Evolutionary conservation across 2,113 vertebrate species (phyloP).

Genomic region (Ardeotis arabs): DNA sequence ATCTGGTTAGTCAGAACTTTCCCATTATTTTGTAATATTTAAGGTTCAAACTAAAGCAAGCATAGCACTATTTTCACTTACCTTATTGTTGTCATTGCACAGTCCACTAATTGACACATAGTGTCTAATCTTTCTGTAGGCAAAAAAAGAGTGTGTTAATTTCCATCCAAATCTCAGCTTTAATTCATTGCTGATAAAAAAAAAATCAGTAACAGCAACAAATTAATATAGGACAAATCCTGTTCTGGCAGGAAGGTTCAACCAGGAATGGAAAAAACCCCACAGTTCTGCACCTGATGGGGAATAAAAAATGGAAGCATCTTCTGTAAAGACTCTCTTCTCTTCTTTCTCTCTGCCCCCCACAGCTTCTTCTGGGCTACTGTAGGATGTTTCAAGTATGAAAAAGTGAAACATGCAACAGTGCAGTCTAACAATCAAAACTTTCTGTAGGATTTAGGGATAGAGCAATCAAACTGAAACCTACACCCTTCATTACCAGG

Average conservation of each 20-base stretch:
- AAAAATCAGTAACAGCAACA: not conserved
- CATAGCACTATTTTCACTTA: slow-evolving; percentile 63
- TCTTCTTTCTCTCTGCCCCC: not conserved
- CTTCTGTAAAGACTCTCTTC: not conserved
- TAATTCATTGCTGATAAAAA: slow-evolving; percentile 2
- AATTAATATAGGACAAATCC: not conserved
- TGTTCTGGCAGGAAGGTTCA: not conserved
- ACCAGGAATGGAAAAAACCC: not conserved
- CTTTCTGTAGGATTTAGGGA: not conserved
- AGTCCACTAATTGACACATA: slow-evolving; percentile 98
- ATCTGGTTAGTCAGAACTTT: slow-evolving; percentile 41
- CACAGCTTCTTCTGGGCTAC: not conserved
- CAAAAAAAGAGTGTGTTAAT: slow-evolving; percentile 65
- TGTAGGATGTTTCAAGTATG: not conserved
- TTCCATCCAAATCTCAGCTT: not conserved
- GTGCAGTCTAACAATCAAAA: not conserved
- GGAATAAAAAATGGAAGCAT: not conserved
- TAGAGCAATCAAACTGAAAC: not conserved
- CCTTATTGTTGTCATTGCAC: slow-evolving; percentile 95
- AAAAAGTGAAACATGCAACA: not conserved
- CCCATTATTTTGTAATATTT: not conserved
- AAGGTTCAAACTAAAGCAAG: not conserved
- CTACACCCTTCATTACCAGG: not conserved
- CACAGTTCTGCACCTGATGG: not conserved
- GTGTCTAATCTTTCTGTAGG: slow-evolving; percentile 97